Evolutionary conservation across 2,888 invertebrate species (phyloP).

Genomic region (Drosophila nr. perissopoda): DNA sequence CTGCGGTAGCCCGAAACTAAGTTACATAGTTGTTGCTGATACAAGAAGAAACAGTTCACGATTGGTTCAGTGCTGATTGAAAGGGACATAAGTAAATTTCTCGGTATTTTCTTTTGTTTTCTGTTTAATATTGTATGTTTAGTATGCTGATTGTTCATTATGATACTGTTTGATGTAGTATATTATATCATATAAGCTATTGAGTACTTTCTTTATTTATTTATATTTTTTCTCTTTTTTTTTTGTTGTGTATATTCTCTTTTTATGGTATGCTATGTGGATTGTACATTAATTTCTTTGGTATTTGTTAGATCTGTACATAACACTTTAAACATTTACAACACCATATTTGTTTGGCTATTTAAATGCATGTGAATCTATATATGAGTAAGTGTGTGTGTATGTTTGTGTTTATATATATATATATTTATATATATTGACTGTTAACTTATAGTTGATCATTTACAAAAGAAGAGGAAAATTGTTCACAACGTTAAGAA

Average conservation of each 20-base stretch:
- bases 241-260: constrained; percentile 5
- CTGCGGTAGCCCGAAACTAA: constrained; percentile 30
- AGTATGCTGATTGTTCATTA: constrained; percentile 25
- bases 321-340: constrained; percentile 66
- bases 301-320: constrained; percentile 63
- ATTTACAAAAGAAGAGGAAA: constrained; percentile 41
- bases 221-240: neutral
- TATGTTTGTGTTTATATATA: constrained; percentile 22
- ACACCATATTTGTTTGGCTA: constrained; percentile 54
- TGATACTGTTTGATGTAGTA: constrained; percentile 27
- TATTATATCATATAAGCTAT: constrained; percentile 31
- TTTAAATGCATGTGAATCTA: constrained; percentile 58
- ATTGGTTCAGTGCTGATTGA: constrained; percentile 13
- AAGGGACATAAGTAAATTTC: constrained; percentile 33
- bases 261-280: constrained; percentile 34
- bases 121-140: constrained; percentile 17
- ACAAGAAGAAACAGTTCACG: constrained; percentile 1
- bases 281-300: constrained; percentile 54
- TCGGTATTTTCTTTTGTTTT: constrained; percentile 29
- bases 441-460: constrained; percentile 29
- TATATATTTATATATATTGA: constrained; percentile 19
- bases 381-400: constrained; percentile 29
- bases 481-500: constrained; percentile 63
- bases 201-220: constrained; percentile 23
- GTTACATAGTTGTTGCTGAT: constrained; percentile 22